phyloP scores from a whole-genome alignment of 2,888 invertebrate species.

The Thecophora atra region DNA sequence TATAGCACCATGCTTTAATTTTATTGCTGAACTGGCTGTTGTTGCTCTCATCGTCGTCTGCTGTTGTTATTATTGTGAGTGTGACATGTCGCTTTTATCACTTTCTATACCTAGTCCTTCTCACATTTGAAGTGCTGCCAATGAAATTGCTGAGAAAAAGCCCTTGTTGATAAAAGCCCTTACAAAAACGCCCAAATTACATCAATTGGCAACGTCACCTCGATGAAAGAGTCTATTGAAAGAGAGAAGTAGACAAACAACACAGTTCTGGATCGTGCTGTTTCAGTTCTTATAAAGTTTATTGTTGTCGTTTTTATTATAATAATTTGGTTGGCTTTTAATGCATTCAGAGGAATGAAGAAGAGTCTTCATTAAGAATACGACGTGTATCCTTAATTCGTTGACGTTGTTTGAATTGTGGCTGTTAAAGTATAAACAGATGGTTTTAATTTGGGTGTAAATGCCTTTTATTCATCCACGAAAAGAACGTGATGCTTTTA shows the following conservation, averaged over 20 bases:
- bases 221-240: neutral
- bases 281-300: too few species aligned
- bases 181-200: neutral
- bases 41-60: neutral
- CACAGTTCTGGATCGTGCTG: neutral
- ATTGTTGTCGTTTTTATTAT: too few species aligned
- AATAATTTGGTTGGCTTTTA: neutral
- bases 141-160: conserved; percentile 25
- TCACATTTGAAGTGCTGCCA: conserved; percentile 30
- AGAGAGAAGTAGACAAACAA: neutral
- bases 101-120: neutral
- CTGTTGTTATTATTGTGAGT: conserved; percentile 1
- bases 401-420: too few species aligned
- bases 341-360: neutral
- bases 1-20: conserved; percentile 17
- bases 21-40: conserved; percentile 23
- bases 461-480: too few species aligned
- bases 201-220: neutral
- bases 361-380: neutral
- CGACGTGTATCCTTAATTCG: too few species aligned
- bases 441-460: too few species aligned
- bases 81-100: conserved; percentile 6
- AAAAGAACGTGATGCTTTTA: too few species aligned
- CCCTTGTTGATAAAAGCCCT: conserved; percentile 13
- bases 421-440: too few species aligned